Evolutionary conservation across 1,140 invertebrate species (phyloP), one percentile per base, ranked within the genome.

Genomic region (Microvelia longipes): DNA sequence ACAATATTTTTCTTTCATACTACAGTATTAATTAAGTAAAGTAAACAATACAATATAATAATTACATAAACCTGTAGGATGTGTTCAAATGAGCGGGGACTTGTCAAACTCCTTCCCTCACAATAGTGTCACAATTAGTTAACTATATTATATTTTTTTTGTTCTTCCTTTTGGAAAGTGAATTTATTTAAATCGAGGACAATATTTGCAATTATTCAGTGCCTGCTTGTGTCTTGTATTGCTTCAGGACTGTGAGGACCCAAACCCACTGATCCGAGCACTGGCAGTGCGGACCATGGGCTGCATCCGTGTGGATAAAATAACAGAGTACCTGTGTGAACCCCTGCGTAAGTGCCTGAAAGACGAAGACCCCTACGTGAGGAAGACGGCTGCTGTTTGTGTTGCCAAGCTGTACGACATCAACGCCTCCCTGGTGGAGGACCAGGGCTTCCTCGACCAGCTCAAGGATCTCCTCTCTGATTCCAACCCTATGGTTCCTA

Each of bases 321-420:
- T 99, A 76, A 99, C 98, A 1, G 98, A 99, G 82, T 99, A 99
- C 82, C 82, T 99, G 11, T 99, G 98, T 82, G 97, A 99, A 78
- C 98, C 98, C 1, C 82, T 99, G 71, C 83, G 98, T 66, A 99
- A 99, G 79, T 99, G 98, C 81, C 84, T 99, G 74, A 94, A 95
- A 79, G 98, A 99, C 82, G 97, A 99, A 80, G 98, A 99, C 84
- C 98, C 98, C 0, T 99, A 99, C 82, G 98, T 99, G 0, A 84
- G 97, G 67, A 99, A 99, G 83, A 99, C 98, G 1, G 98, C 98
- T 24, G 98, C 98, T 14, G 96, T 99, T 29, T 99, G 96, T 80
- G 98, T 99, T 24, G 98, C 97, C 28, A 99, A 99, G 80, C 83
- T 99, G 69, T 97, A 99, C 81, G 97, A 99, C 79, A 99, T 99